Evolutionary conservation across 1,140 invertebrate species (phyloP).

Genomic region (Magallana gigas): DNA sequence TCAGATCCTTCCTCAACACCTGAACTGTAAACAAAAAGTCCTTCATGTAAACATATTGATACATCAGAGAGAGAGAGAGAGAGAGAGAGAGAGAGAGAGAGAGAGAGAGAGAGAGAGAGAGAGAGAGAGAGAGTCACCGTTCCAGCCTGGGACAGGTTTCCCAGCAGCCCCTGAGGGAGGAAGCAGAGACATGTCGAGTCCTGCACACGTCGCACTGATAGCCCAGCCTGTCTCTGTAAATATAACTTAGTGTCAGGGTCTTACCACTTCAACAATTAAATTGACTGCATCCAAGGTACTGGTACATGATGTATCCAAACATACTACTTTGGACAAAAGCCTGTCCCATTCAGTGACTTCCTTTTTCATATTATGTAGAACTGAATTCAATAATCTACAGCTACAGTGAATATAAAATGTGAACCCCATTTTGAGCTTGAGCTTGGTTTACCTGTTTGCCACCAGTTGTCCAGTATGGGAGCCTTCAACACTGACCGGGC

Average conservation of each 20-base stretch:
- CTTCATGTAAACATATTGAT: not conserved
- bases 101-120: not conserved
- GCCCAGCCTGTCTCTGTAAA: constrained; percentile 90
- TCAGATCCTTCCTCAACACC: constrained; percentile 86
- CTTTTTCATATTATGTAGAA: too few relatives aligned
- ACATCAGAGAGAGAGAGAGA: not conserved
- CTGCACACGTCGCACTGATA: constrained; percentile 90
- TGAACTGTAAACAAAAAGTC: constrained; percentile 82
- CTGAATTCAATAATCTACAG: too few relatives aligned
- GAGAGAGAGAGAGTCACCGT: constrained; percentile 82
- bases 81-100: not conserved
- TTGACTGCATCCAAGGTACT: too few relatives aligned
- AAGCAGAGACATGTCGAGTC: constrained; percentile 82
- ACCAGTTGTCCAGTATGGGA: constrained; percentile 96
- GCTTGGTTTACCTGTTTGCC: constrained; percentile 86
- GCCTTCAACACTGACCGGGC: constrained; percentile 87
- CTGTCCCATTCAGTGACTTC: too few relatives aligned
- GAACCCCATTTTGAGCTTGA: too few relatives aligned
- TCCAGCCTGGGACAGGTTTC: constrained; percentile 89
- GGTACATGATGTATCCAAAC: too few relatives aligned
- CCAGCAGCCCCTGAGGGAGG: constrained; percentile 87
- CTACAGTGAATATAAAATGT: too few relatives aligned
- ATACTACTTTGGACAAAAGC: too few relatives aligned
- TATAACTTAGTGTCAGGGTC: not conserved
- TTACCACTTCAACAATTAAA: too few relatives aligned